Percentiles rank a stretch among this genome's conserved stretches.
Evolutionary conservation across 2,113 vertebrate species (phyloP).

Genomic region (Gavia stellata): DNA sequence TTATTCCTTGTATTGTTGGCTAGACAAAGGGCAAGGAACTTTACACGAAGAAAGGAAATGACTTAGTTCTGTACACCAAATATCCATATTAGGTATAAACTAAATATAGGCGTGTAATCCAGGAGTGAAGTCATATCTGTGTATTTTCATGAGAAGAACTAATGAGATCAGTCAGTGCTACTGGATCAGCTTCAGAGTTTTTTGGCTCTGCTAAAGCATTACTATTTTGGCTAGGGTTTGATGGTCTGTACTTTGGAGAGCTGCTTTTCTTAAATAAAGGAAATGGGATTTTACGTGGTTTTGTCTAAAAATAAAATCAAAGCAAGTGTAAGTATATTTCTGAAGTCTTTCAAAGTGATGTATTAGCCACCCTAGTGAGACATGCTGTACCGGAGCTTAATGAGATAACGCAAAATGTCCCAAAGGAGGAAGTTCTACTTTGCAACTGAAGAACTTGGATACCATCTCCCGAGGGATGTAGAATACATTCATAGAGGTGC

Average conservation of each 20-base stretch:
- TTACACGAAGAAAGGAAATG: slow-evolving; percentile 68
- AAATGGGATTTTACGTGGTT: background rate
- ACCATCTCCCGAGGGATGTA: background rate
- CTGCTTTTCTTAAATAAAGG: background rate
- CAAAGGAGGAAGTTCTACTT: background rate
- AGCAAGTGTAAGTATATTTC: background rate
- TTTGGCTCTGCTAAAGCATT: slow-evolving; percentile 32
- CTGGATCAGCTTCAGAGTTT: slow-evolving; percentile 12
- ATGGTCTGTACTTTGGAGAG: background rate
- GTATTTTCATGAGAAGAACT: slow-evolving; percentile 57
- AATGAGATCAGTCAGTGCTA: slow-evolving; percentile 60
- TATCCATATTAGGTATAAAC: slow-evolving; percentile 80
- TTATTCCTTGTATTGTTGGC: slow-evolving; percentile 73
- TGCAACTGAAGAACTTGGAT: background rate
- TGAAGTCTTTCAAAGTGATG: background rate
- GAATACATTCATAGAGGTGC: background rate
- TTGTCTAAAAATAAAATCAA: slow-evolving; percentile 14
- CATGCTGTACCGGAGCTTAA: background rate
- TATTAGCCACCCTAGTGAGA: background rate
- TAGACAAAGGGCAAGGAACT: slow-evolving; percentile 71
- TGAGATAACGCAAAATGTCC: background rate
- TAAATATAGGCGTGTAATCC: slow-evolving; percentile 74
- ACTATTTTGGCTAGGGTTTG: background rate
- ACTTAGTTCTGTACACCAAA: slow-evolving; percentile 53
- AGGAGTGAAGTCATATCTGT: slow-evolving; percentile 75